Evolutionary conservation across 1,140 invertebrate species (phyloP), one percentile per base, ranked within the genome.

Genomic region (Macrocentrus cingulum): DNA sequence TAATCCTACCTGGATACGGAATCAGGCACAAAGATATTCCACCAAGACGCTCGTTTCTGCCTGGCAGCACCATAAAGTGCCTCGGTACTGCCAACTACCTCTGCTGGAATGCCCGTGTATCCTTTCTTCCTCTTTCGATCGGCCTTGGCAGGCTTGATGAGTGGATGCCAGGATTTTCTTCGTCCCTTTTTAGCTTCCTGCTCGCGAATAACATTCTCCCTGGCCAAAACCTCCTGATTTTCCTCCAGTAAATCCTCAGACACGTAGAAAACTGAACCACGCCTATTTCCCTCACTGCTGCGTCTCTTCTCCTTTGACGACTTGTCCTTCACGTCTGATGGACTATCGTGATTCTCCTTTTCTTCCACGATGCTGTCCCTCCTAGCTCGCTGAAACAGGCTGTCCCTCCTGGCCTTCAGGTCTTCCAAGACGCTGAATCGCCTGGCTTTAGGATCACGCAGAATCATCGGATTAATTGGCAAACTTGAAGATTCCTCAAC

Each of bases 1-100:
- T 34, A 8, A 16, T 6, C 34, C 29, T 79, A 80, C 77, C 77
- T 80, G 66, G 53, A 52, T n/a, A 71, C 76, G 5, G 76, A 69
- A 23, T 91, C 88, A 51, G 87, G 87, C 5, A 89, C 87, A 65
- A 92, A 90, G 22, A 91, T 88, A 69, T 91, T 91, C 90, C 90
- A 92, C 90, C 90, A 92, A 9, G 90, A 91, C 7, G 87, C 84
- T 56, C 90, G 81, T 68, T 91, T 90, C 68, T 90, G 87, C 13
- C 88, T 81, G 2, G 74, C 65, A n/a, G n/a, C n/a, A 1, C 73
- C 63, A n/a, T 82, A 78, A 7, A 83, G 78, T 22, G 71, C 79
- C 51, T 84, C 83, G 36, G 80, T 80, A 63, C 82, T 82, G 19
- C 78, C 80, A 22, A 78, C 76, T 20, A n/a, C n/a, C n/a, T 77